phyloP scores from a whole-genome alignment of 2,113 vertebrate genomes.

The Psilopsiagon aymara region DNA sequence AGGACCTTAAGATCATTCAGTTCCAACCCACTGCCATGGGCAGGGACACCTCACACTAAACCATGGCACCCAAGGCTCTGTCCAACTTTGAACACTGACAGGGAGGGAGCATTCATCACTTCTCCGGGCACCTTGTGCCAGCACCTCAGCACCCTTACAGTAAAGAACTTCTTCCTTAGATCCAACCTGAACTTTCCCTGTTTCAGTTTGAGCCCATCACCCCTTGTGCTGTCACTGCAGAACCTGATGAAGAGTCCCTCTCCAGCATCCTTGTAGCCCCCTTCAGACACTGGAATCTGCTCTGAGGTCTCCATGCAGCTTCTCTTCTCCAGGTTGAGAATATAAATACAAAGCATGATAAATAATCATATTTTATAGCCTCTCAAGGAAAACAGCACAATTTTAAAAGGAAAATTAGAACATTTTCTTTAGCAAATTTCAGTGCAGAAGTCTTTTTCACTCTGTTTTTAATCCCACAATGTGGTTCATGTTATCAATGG shows the following conservation, averaged over 20 bases:
- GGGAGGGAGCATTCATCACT: background rate
- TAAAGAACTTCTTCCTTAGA: background rate
- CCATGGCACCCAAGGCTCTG: background rate
- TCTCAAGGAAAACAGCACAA: background rate
- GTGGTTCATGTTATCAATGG: conserved; percentile 2
- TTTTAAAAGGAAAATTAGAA: background rate
- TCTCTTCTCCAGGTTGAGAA: background rate
- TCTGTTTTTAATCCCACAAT: background rate
- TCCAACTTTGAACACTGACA: background rate
- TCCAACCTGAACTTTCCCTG: background rate
- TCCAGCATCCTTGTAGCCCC: background rate
- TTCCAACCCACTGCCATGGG: background rate
- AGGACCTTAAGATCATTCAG: background rate
- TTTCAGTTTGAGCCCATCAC: background rate
- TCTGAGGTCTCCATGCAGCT: background rate
- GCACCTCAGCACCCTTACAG: background rate
- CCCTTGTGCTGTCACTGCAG: background rate
- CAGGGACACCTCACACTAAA: background rate
- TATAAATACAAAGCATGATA: background rate
- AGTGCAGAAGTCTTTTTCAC: background rate
- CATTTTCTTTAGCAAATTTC: background rate
- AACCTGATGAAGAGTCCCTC: background rate
- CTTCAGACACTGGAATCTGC: background rate
- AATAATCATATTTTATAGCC: background rate
- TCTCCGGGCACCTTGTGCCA: background rate